Percentiles rank a stretch among this genome's conserved stretches.
Conservation (phyloP, 1,140 invertebrate species). For the Tetraneura akinire region DNA sequence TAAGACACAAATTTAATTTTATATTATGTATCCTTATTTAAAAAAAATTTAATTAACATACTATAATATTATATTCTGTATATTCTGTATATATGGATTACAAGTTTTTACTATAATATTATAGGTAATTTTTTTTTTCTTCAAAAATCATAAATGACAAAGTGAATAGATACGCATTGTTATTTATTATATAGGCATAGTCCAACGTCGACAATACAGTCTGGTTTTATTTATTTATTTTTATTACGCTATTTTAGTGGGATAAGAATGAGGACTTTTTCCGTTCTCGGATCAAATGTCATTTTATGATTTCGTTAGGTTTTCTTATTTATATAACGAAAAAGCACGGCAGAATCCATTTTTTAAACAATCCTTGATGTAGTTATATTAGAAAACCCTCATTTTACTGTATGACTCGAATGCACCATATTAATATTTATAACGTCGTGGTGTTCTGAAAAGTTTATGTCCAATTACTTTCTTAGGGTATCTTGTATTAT, state of each 20-base stretch:
- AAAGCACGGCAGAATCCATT: neutral
- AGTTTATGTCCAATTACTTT: constrained; percentile 43
- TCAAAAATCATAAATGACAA: too few species aligned
- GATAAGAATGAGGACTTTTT: neutral
- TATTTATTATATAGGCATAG: too few species aligned
- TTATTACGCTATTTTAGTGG: constrained; percentile 9
- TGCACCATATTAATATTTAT: constrained; percentile 45
- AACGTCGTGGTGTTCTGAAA: constrained; percentile 7
- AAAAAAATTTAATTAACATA: too few species aligned
- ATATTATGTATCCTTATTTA: too few species aligned
- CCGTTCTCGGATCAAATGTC: neutral
- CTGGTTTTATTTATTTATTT: constrained; percentile 23
- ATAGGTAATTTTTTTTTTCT: too few species aligned
- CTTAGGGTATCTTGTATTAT: neutral
- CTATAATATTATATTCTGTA: too few species aligned
- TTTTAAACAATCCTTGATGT: neutral
- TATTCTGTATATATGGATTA: too few species aligned
- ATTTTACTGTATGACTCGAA: constrained; percentile 34
- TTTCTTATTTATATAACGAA: constrained; percentile 26
- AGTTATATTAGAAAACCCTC: neutral
- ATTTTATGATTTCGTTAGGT: constrained; percentile 18
- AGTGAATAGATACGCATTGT: too few species aligned
- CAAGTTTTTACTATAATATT: too few species aligned
- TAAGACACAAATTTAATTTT: too few species aligned
- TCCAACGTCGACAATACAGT: too few species aligned